Percentiles rank a stretch among this genome's conserved stretches.
Evolutionary conservation across 2,797 vertebrate genomes (phyloP).

Genomic region (Characodon lateralis): DNA sequence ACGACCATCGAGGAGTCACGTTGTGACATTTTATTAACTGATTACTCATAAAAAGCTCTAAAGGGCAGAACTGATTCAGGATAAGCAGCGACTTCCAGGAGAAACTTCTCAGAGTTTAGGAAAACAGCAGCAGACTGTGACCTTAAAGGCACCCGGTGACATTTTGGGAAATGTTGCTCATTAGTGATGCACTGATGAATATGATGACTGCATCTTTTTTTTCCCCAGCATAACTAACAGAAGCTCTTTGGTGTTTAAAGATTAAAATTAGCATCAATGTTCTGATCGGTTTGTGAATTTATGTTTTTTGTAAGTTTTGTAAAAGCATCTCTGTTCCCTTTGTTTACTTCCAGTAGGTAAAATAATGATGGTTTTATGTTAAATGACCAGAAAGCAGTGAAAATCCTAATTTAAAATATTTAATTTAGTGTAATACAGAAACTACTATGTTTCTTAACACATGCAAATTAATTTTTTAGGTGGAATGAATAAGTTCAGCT

Average conservation of each 20-base stretch:
- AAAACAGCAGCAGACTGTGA: neutral
- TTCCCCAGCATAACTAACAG: neutral
- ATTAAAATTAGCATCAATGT: neutral
- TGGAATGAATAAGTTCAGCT: too few relatives aligned
- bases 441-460: neutral
- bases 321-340: too few relatives aligned
- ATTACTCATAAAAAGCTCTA: conserved; percentile 10
- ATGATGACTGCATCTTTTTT: neutral
- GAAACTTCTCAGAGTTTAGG: neutral
- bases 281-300: neutral
- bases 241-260: neutral
- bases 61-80: conserved; percentile 18
- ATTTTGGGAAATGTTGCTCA: conserved; percentile 15
- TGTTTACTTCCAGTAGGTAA: neutral
- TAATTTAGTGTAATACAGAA: too few relatives aligned
- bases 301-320: neutral
- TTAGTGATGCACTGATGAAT: conserved; percentile 3
- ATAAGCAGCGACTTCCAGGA: conserved; percentile 8
- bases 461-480: neutral
- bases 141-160: neutral
- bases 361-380: neutral
- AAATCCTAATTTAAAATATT: neutral
- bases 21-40: conserved; percentile 20
- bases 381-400: too few relatives aligned
- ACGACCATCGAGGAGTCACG: neutral